Evolutionary conservation across 1,140 invertebrate species (phyloP), one percentile per base, ranked within the genome.

Genomic region (Micrasema longulum): DNA sequence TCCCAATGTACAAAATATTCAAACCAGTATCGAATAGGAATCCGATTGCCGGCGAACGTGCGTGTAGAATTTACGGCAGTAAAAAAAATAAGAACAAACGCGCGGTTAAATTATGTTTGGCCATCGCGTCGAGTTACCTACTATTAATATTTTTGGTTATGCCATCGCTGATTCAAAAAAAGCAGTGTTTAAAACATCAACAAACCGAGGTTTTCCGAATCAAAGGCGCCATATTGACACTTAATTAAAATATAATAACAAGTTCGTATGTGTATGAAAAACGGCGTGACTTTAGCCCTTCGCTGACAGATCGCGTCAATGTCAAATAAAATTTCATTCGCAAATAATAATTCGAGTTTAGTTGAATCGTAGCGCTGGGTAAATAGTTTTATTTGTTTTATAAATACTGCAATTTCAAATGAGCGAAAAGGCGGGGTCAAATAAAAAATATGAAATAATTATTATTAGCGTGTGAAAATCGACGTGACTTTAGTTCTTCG

Each of bases 181-280:
- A 31, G 7, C 26, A 31, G n/a, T n/a, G n/a, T n/a, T n/a, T n/a
- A n/a, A n/a, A n/a, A n/a, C n/a, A 31, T 4, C 26, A 31, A 31
- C 7, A 4, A 4, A 4, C 26, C 26, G 26, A 7, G 3, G 26
- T 31, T 41, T 60, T 12, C 18, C 14, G 18, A 2, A 5, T 7
- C 11, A 22, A 10, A 20, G 14, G 14, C 55, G 36, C 55, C 55
- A 60, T 60, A 60, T 60, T 41, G 31, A 60, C 35, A 60, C 20
- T 60, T 16, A 11, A 22, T 11, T 38, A 36, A 22, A 60, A 60
- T 16, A 60, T 31, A 31, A 31, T 31, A 31, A 31, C 26, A 60
- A 60, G 11, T 60, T 2, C 20, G 18, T 31, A 41, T 10, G 36
- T 60, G 55, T 60, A 36, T 38, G 35, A 60, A 60, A 60, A 43